These are phyloP conservation scores for Alca torda DNA, from an alignment of 2,797 vertebrate species.

Conservation along the genomic window DNA sequence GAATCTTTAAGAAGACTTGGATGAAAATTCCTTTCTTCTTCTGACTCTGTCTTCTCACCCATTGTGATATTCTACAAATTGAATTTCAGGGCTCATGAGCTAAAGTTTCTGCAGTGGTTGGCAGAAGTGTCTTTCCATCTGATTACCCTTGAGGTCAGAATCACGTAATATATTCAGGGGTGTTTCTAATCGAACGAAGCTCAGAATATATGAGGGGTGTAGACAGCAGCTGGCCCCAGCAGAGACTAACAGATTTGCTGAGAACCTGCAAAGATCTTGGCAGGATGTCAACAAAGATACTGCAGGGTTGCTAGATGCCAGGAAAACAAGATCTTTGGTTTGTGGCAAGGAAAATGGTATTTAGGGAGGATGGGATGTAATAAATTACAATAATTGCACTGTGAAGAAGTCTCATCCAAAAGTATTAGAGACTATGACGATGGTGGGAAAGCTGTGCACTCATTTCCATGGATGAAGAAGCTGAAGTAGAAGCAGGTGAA, in stretches of 20 bases:
- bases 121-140: constrained; percentile 39
- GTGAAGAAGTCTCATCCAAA: background rate
- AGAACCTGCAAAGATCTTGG: constrained; percentile 68
- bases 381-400: constrained; percentile 28
- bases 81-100: background rate
- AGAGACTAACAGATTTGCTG: constrained; percentile 66
- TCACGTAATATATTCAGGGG: constrained; percentile 34
- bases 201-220: constrained; percentile 43
- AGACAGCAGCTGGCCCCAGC: constrained; percentile 66
- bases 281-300: constrained; percentile 57
- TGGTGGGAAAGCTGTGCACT: background rate
- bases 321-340: constrained; percentile 49
- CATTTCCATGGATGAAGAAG: background rate
- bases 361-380: constrained; percentile 40
- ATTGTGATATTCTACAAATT: constrained; percentile 34
- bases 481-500: background rate
- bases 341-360: constrained; percentile 24
- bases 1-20: constrained; percentile 13
- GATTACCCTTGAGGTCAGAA: constrained; percentile 49
- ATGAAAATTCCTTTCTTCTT: constrained; percentile 19
- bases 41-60: background rate
- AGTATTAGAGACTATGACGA: background rate
- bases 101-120: constrained; percentile 38
- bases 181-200: constrained; percentile 45
- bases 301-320: constrained; percentile 54